phyloP scores from a whole-genome alignment of 2,888 invertebrate species.

The Tetramorium bicarinatum region DNA sequence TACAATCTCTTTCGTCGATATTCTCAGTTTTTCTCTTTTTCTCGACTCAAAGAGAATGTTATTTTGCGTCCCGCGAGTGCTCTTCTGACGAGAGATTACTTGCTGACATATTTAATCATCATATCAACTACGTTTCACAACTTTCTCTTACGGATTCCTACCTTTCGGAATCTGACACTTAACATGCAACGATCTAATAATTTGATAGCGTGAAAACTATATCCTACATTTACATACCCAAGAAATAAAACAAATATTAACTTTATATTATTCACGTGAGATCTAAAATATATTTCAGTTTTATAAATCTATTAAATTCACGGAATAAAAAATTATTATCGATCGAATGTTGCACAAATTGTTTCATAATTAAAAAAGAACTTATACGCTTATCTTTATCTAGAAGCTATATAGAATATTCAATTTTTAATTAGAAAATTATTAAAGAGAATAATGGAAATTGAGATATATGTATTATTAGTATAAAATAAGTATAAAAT shows the following conservation, averaged over 20 bases:
- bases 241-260: neutral
- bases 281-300: neutral
- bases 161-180: neutral
- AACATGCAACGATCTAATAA: neutral
- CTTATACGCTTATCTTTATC: neutral
- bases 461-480: neutral
- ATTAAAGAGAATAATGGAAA: neutral
- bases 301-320: neutral
- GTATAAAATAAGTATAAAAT: neutral
- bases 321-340: neutral
- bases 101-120: conserved; percentile 12
- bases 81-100: conserved; percentile 25
- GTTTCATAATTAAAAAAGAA: neutral
- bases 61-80: neutral
- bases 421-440: neutral
- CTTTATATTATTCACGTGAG: neutral
- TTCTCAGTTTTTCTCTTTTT: conserved; percentile 40
- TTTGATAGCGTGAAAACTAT: neutral
- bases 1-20: conserved; percentile 54
- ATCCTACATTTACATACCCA: neutral
- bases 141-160: neutral
- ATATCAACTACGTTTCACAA: neutral
- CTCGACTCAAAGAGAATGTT: conserved; percentile 17
- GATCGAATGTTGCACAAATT: neutral
- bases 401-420: neutral